A percentile compares a stretch with the other conserved stretches of the same genome.
phyloP scores from a whole-genome alignment of 2,113 vertebrate genomes.

The Martes martes region DNA sequence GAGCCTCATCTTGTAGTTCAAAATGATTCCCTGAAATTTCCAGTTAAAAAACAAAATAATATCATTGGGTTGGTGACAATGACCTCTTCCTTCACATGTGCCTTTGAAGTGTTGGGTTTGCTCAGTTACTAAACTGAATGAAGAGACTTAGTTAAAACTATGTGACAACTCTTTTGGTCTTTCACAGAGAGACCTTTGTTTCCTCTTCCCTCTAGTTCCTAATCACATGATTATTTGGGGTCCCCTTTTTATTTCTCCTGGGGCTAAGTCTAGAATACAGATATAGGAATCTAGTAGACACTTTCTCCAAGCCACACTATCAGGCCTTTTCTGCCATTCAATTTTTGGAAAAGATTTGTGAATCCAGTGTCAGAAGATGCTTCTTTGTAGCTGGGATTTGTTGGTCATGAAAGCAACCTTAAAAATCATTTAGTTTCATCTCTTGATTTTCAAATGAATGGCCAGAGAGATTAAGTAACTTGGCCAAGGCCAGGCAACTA shows the following conservation, averaged over 20 bases:
- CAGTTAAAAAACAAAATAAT: neutral
- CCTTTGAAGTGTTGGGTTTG: neutral
- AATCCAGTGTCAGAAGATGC: neutral
- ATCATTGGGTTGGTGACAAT: conserved; percentile 3
- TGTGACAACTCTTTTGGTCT: conserved; percentile 28
- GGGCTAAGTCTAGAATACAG: conserved; percentile 57
- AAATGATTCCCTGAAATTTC: conserved; percentile 43
- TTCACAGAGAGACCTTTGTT: conserved; percentile 52
- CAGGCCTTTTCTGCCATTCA: neutral
- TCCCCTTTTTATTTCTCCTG: conserved; percentile 33
- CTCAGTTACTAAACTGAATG: conserved; percentile 35
- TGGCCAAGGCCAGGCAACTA: neutral
- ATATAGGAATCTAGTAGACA: conserved; percentile 30
- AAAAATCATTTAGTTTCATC: neutral
- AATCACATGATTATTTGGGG: conserved; percentile 47
- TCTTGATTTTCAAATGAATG: conserved; percentile 9
- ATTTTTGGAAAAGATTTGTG: conserved; percentile 22
- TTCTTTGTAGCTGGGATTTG: neutral
- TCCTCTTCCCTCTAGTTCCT: neutral
- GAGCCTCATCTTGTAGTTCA: conserved; percentile 35
- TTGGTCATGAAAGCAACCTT: neutral
- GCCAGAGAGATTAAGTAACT: neutral
- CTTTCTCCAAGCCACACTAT: conserved; percentile 1
- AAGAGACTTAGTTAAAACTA: conserved; percentile 53
- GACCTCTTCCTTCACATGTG: conserved; percentile 24